Conservation (phyloP, 2,888 invertebrate genomes). For the Anthrax anthrax region DNA sequence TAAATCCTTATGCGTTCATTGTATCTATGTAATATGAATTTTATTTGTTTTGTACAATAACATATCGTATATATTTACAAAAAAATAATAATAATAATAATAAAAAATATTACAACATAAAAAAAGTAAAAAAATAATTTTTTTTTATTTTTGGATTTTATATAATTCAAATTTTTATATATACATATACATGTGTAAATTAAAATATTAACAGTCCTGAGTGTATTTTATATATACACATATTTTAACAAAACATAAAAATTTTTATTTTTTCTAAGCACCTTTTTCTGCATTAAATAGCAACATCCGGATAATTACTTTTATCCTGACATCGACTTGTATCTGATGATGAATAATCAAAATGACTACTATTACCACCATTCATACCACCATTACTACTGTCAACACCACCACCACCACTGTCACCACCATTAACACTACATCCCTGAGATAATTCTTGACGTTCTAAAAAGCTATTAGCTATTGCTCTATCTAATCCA, state of each 20-base stretch:
- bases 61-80: background rate
- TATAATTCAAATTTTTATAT: too few relatives aligned
- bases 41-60: background rate
- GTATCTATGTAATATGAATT: slow-evolving; percentile 10
- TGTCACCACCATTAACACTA: too few relatives aligned
- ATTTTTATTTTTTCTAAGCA: background rate
- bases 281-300: slow-evolving; percentile 19
- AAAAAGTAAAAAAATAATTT: too few relatives aligned
- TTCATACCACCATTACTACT: too few relatives aligned
- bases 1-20: slow-evolving; percentile 6
- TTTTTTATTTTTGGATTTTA: too few relatives aligned
- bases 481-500: slow-evolving; percentile 31
- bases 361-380: slow-evolving; percentile 23
- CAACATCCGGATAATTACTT: slow-evolving; percentile 23
- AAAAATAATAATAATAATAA: background rate
- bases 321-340: background rate
- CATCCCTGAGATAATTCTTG: slow-evolving; percentile 26
- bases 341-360: slow-evolving; percentile 20
- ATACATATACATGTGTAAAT: background rate
- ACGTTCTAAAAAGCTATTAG: slow-evolving; percentile 30
- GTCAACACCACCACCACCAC: too few relatives aligned
- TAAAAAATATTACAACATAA: too few relatives aligned
- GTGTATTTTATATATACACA: background rate
- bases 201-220: background rate
- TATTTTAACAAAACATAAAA: background rate